phyloP scores from a whole-genome alignment of 2,888 invertebrate species.

The Drosophila atripex region DNA sequence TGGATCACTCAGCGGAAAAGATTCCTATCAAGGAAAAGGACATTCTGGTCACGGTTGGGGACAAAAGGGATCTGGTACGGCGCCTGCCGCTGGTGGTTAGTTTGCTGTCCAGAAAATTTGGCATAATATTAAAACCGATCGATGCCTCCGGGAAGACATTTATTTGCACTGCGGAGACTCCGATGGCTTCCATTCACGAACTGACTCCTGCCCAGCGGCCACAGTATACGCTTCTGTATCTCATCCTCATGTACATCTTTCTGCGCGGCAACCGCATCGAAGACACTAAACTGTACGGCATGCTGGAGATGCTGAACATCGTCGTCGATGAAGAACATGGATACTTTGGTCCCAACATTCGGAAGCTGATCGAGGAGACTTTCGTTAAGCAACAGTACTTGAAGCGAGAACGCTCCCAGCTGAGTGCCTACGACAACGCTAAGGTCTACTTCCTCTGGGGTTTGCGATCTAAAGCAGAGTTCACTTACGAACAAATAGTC shows the following conservation, averaged over 20 bases:
- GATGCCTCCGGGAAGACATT: constrained; percentile 48
- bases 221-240: constrained; percentile 49
- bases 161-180: constrained; percentile 53
- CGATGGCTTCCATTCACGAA: constrained; percentile 49
- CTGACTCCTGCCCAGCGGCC: constrained; percentile 52
- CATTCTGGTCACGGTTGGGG: constrained; percentile 23
- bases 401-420: constrained; percentile 53
- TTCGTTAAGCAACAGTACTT: constrained; percentile 63
- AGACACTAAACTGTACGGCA: constrained; percentile 50
- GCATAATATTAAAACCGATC: constrained; percentile 40
- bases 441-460: constrained; percentile 59
- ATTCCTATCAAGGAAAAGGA: constrained; percentile 57
- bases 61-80: constrained; percentile 18
- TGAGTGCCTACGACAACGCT: constrained; percentile 51
- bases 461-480: constrained; percentile 54
- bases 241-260: constrained; percentile 64
- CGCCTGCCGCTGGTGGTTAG: constrained; percentile 40
- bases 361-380: constrained; percentile 56
- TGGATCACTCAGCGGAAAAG: constrained; percentile 54
- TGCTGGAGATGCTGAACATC: constrained; percentile 44
- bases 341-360: constrained; percentile 57
- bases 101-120: constrained; percentile 44
- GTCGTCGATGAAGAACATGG: constrained; percentile 57
- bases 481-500: constrained; percentile 48
- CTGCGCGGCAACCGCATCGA: constrained; percentile 56